A percentile compares a stretch with the other conserved stretches of the same genome.
phyloP scores from a whole-genome alignment of 2,888 invertebrate species.

The Apodemia hepburni region DNA sequence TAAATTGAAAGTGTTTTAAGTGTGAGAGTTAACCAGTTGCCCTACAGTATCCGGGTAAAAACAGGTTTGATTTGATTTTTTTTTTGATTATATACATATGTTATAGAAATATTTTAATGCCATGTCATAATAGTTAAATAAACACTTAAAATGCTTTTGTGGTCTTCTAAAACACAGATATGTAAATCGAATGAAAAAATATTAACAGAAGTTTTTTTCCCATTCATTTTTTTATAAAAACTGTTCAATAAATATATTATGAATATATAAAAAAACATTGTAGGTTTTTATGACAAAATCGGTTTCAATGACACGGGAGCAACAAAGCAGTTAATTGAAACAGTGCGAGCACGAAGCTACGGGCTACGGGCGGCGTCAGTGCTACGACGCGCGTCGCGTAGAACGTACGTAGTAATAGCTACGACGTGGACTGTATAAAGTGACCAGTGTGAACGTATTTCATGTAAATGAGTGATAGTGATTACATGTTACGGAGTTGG shows the following conservation, averaged over 20 bases:
- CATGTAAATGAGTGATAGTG: constrained; percentile 51
- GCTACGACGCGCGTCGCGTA: constrained; percentile 70
- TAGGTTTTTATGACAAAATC: constrained; percentile 42
- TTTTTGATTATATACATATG: too few species aligned
- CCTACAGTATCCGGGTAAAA: too few species aligned
- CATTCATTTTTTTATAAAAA: neutral
- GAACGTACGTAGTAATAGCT: constrained; percentile 51
- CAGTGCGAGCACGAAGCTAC: constrained; percentile 47
- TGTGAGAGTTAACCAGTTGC: too few species aligned
- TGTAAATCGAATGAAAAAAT: neutral
- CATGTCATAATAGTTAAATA: too few species aligned
- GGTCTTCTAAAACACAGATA: too few species aligned
- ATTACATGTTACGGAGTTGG: constrained; percentile 44
- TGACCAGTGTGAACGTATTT: constrained; percentile 51
- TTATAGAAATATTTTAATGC: too few species aligned
- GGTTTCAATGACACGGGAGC: constrained; percentile 51
- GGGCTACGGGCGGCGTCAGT: constrained; percentile 54
- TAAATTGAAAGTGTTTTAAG: too few species aligned
- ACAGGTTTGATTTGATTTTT: too few species aligned
- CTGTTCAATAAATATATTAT: constrained; percentile 12
- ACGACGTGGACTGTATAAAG: constrained; percentile 50
- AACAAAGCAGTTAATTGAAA: constrained; percentile 75
- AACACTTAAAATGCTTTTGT: too few species aligned
- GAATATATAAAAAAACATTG: constrained; percentile 16
- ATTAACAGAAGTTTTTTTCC: neutral